These are phyloP conservation scores for Sceloporus tristichus DNA, from an alignment of 2,113 vertebrate genomes.

Conservation along the genomic window DNA sequence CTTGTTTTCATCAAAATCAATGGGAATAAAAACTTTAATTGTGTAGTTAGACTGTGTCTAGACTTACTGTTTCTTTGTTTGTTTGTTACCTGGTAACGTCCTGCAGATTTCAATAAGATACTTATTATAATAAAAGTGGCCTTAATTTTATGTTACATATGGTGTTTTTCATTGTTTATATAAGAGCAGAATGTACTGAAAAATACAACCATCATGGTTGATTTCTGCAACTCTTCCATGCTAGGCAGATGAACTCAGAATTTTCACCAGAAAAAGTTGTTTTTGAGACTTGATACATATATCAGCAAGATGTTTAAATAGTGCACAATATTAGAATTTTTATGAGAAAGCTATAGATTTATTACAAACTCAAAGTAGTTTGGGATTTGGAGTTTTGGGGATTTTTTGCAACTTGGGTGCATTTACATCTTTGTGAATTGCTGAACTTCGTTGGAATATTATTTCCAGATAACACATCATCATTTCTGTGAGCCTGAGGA, in stretches of 20 bases:
- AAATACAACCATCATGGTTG: rapidly evolving
- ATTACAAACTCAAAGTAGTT: neutral
- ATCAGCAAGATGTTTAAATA: conserved; percentile 25
- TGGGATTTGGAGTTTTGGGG: neutral
- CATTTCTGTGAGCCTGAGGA: neutral
- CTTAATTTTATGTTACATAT: neutral
- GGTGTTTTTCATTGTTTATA: neutral
- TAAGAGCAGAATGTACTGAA: neutral
- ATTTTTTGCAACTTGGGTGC: too few relatives aligned
- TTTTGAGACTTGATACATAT: neutral
- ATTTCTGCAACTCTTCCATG: neutral
- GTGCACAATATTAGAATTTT: conserved; percentile 15
- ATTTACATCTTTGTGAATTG: too few relatives aligned
- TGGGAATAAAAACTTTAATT: neutral
- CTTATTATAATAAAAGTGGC: neutral
- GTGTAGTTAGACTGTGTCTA: neutral
- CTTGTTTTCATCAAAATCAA: neutral
- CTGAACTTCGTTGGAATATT: too few relatives aligned
- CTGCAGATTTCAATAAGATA: neutral
- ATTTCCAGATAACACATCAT: neutral
- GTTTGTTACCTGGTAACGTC: neutral
- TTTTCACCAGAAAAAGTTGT: conserved; percentile 1
- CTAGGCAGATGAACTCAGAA: rapidly evolving
- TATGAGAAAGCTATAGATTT: neutral
- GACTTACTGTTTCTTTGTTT: neutral